Evolutionary conservation across 1,140 invertebrate species (phyloP), one percentile per base, ranked within the genome.

Genomic region (Drosophila equinoxialis): DNA sequence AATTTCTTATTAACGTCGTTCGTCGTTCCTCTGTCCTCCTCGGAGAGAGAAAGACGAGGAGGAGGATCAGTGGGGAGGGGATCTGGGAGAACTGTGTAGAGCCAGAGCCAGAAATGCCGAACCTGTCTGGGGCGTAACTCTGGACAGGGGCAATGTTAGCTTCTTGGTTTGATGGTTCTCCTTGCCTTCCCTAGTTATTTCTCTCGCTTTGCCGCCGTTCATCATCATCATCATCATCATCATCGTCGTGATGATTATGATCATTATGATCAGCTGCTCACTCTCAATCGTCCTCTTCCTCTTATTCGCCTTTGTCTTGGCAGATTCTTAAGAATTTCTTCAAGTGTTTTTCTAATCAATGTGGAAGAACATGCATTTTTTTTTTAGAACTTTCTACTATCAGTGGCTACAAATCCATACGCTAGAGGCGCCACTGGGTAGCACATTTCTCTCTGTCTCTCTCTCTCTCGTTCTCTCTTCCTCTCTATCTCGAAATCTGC

Each of bases 1-100:
- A 91, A 90, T 91, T 91, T 91, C 90, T 91, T 91, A 91, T 91
- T 91, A 91, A 91, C 90, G 90, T 89, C 69, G 85, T 68, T 82
- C 78, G 65, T 82, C 78, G 65, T 82, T 78, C 79, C 69, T 79
- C 39, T 77, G 59, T 63, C 59, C 55, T 68, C 63, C 41, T 74
- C 58, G 48, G 59, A 37, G 61, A 17, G 45, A 14, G 48, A 37
- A 11, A 14, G 48, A 26, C 1, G 20, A 61, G 2, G 3, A 4
- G 23, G 23, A 33, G 2, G 17, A 17, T 17, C 35, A 64, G 66
- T 41, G 30, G 6, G 30, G 26, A 26, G 26, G 5, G 26, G 26
- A 30, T 30, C 26, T 30, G 26, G 26, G 26, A 30, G 26, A 30
- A 30, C 26, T 30, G 26, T 30, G 26, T 30, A 30, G 26, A 17